Percentiles rank a stretch among this genome's conserved stretches.
These are phyloP conservation scores for Drosophila mayri DNA, from an alignment of 1,140 invertebrate genomes.

Conservation along the genomic window DNA sequence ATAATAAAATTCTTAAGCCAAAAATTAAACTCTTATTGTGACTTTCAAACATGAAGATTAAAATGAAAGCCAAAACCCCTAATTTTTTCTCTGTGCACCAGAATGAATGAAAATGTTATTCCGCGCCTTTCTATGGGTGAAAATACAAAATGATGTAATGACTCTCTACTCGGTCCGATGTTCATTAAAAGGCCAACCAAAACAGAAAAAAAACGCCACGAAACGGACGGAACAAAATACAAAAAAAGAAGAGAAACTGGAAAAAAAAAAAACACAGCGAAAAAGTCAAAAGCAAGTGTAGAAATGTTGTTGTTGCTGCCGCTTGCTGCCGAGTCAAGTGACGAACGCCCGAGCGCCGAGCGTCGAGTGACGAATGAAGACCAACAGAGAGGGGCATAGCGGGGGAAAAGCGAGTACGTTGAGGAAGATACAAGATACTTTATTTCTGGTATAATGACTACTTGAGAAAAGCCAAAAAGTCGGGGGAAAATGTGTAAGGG, in stretches of 20 bases:
- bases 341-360: slow-evolving; percentile 27
- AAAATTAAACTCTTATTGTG: neutral
- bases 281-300: slow-evolving; percentile 39
- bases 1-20: too few species aligned
- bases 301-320: slow-evolving; percentile 12
- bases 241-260: slow-evolving; percentile 26
- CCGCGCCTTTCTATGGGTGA: slow-evolving; percentile 61
- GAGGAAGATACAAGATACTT: slow-evolving; percentile 72
- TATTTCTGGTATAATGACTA: slow-evolving; percentile 82
- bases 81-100: neutral
- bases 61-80: too few species aligned
- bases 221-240: slow-evolving; percentile 21
- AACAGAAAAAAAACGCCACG: slow-evolving; percentile 21
- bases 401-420: slow-evolving; percentile 42
- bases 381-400: slow-evolving; percentile 14
- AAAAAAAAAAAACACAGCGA: slow-evolving; percentile 25
- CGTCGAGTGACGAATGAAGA: slow-evolving; percentile 19
- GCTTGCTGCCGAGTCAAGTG: slow-evolving; percentile 49
- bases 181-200: slow-evolving; percentile 56
- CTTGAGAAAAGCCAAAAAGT: slow-evolving; percentile 68
- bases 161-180: slow-evolving; percentile 42
- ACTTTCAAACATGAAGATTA: too few species aligned
- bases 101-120: slow-evolving; percentile 73
- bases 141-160: slow-evolving; percentile 80
- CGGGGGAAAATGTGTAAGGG: slow-evolving; percentile 8